phyloP scores from a whole-genome alignment of 2,888 invertebrate species.

The Athalia circularis region DNA sequence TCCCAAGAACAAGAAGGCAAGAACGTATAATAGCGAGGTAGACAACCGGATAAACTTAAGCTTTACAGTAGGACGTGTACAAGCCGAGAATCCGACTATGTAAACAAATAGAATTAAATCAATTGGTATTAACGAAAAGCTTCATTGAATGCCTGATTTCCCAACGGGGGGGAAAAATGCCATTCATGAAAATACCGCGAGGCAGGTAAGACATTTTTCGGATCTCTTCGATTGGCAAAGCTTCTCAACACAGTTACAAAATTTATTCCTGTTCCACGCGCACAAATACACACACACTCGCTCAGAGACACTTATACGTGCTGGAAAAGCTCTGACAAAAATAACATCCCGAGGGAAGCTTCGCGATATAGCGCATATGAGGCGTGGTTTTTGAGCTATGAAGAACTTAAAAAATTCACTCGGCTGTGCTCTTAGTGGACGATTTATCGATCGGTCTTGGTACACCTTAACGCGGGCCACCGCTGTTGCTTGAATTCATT shows the following conservation, averaged over 20 bases:
- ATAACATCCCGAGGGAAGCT: slow-evolving; percentile 27
- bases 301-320: background rate
- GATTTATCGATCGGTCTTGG: slow-evolving; percentile 17
- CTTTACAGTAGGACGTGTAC: background rate
- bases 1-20: background rate
- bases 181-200: slow-evolving; percentile 56
- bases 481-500: slow-evolving; percentile 36
- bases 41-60: background rate
- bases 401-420: slow-evolving; percentile 9
- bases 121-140: slow-evolving; percentile 57
- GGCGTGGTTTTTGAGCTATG: slow-evolving; percentile 19
- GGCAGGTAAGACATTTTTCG: slow-evolving; percentile 13
- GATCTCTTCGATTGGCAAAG: slow-evolving; percentile 31
- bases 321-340: background rate
- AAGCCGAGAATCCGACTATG: slow-evolving; percentile 58
- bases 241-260: background rate
- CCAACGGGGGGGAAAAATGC: slow-evolving; percentile 63
- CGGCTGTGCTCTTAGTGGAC: slow-evolving; percentile 13
- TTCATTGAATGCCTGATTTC: slow-evolving; percentile 67
- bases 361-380: slow-evolving; percentile 15
- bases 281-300: background rate
- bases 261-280: slow-evolving; percentile 5
- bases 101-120: slow-evolving; percentile 64
- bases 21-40: background rate
- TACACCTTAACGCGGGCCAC: slow-evolving; percentile 16